Evolutionary conservation across 2,888 invertebrate species (phyloP).

Genomic region (Phaedon cochleariae): DNA sequence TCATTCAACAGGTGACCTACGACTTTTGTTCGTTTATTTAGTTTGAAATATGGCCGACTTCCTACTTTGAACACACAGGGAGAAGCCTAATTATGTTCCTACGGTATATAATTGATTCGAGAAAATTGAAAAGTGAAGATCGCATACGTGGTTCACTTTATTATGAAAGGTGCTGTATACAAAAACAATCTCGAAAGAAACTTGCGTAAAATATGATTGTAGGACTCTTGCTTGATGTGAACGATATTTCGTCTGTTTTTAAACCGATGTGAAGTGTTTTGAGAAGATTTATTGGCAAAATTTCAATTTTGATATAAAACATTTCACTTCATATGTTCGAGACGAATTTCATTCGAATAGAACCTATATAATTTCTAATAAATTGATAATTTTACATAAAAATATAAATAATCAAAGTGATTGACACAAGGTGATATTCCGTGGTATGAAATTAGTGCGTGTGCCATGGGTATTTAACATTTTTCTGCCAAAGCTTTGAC

Average conservation of each 20-base stretch:
- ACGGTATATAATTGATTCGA: too few relatives aligned
- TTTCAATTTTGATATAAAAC: not conserved
- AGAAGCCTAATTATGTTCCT: too few relatives aligned
- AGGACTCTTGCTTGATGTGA: not conserved
- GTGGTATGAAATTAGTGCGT: not conserved
- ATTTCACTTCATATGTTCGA: not conserved
- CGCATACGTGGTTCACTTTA: too few relatives aligned
- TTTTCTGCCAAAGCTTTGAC: not conserved
- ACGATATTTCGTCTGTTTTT: not conserved
- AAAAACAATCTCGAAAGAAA: not conserved
- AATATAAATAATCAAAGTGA: too few relatives aligned
- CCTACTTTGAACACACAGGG: too few relatives aligned
- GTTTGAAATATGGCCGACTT: conserved; percentile 39
- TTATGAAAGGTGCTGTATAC: not conserved
- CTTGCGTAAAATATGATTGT: not conserved
- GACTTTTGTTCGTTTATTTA: conserved; percentile 29
- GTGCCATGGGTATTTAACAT: not conserved
- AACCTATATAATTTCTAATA: too few relatives aligned
- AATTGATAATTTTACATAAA: too few relatives aligned
- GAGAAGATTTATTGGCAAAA: not conserved
- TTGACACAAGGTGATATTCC: too few relatives aligned
- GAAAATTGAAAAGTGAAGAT: too few relatives aligned
- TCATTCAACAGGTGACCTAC: conserved; percentile 42
- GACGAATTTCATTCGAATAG: not conserved
- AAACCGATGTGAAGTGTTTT: not conserved